Percentiles rank a stretch among this genome's conserved stretches.
Evolutionary conservation across 1,140 invertebrate species (phyloP).

Genomic region (Pseudomyrmex dendroicus): DNA sequence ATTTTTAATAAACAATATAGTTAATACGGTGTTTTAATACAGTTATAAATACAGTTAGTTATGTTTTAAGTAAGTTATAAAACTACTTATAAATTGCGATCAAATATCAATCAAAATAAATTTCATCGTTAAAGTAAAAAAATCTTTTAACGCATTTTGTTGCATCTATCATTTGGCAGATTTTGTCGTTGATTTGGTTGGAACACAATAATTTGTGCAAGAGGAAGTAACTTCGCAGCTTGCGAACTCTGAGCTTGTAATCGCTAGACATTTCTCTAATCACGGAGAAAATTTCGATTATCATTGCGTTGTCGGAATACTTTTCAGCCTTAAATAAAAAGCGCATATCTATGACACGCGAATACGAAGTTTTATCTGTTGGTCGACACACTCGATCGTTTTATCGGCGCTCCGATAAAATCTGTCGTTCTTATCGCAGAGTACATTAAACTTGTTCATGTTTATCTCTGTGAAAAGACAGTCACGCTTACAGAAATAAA

Average conservation of each 20-base stretch:
- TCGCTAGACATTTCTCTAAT: conserved; percentile 1
- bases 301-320: background rate
- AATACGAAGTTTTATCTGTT: conserved; percentile 4
- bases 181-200: too few relatives aligned
- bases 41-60: background rate
- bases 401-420: background rate
- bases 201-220: background rate
- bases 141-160: too few relatives aligned
- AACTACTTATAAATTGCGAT: background rate
- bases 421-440: background rate
- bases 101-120: too few relatives aligned
- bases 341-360: background rate
- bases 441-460: background rate
- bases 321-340: conserved; percentile 10
- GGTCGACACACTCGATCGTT: background rate
- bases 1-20: background rate
- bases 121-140: too few relatives aligned
- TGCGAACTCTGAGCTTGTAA: background rate
- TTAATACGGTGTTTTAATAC: background rate
- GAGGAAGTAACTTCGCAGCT: background rate
- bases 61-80: background rate
- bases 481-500: background rate
- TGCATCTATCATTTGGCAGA: too few relatives aligned
- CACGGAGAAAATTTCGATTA: background rate
- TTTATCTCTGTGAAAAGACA: background rate